Evolutionary conservation across 2,797 vertebrate species (phyloP).

Genomic region (Acanthopagrus latus): DNA sequence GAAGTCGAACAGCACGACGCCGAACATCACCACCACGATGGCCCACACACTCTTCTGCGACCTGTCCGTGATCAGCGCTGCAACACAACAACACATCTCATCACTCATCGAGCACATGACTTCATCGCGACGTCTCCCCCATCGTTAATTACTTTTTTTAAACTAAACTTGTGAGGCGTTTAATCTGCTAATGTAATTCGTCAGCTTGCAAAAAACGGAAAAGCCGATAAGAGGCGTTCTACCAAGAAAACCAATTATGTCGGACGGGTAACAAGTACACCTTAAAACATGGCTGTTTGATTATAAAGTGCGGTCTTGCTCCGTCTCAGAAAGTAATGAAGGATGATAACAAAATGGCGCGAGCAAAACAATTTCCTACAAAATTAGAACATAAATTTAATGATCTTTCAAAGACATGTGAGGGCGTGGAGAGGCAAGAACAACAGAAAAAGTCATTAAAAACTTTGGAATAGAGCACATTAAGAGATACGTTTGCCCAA

Average conservation of each 20-base stretch:
- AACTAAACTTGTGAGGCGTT: background rate
- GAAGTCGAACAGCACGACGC: slow-evolving; percentile 97
- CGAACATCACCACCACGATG: slow-evolving; percentile 93
- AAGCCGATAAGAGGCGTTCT: background rate
- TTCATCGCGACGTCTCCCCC: background rate
- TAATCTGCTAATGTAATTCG: background rate
- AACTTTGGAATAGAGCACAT: too few species aligned
- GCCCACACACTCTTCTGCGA: slow-evolving; percentile 85
- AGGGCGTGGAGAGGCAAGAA: too few species aligned
- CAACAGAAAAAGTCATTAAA: too few species aligned
- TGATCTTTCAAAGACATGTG: background rate
- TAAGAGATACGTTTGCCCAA: too few species aligned
- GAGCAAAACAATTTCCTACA: too few species aligned
- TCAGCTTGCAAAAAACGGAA: background rate
- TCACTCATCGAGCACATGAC: background rate
- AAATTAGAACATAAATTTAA: background rate
- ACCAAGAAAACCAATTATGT: background rate
- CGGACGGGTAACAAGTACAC: background rate
- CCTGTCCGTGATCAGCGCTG: slow-evolving; percentile 85
- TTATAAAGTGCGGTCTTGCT: background rate
- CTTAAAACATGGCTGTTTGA: too few species aligned
- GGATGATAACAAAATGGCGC: background rate
- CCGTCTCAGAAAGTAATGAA: background rate
- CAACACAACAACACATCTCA: slow-evolving; percentile 12
- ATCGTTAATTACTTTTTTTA: background rate